Evolutionary conservation across 2,888 invertebrate genomes (phyloP), one percentile per base, ranked within the genome.

Genomic region (Digitonthophagus gazella): DNA sequence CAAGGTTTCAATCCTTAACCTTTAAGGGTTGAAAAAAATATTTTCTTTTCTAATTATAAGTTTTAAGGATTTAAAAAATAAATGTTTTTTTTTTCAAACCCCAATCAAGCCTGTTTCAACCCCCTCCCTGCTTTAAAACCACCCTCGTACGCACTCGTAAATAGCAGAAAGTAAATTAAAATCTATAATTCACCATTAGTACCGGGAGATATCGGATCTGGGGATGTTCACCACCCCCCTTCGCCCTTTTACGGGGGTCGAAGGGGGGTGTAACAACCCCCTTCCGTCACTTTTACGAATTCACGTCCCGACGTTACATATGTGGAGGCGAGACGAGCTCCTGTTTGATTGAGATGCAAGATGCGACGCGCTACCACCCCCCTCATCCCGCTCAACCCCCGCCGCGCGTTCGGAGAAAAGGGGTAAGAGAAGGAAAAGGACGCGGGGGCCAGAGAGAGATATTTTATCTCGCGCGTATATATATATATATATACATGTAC

Each of bases 401-500:
- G 4, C 22, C 22, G 22, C 16, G 58, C 11, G 58, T 16, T 14
- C 58, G 58, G 58, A 58, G 58, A 58, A 58, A 58, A 22, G 68
- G 57, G 57, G 57, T 15, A 66, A 58, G 67, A 55, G 55, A 68
- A 69, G 67, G 68, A 71, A 58, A 58, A 58, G 58, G 58, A 58
- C 58, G 15, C 22, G 22, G 3, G 72, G 72, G 71, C n/a, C n/a
- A 74, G 70, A 67, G 73, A 72, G 65, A 70, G 71, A 72, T 72
- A 72, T 73, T 74, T 74, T 74, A 72, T 74, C 73, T 74, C 66
- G 22, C 22, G 22, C 22, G 58, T 58, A 58, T 58, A 58, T 58
- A 58, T 19, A 22, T 22, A 22, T 65, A 71, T 71, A 73, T 72
- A 73, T 76, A 75, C 75, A 76, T 76, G 74, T 75, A 76, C 72